Percentiles rank a stretch among this genome's conserved stretches.
phyloP scores from a whole-genome alignment of 2,888 invertebrate species.

The Eupithecia subfuscata region DNA sequence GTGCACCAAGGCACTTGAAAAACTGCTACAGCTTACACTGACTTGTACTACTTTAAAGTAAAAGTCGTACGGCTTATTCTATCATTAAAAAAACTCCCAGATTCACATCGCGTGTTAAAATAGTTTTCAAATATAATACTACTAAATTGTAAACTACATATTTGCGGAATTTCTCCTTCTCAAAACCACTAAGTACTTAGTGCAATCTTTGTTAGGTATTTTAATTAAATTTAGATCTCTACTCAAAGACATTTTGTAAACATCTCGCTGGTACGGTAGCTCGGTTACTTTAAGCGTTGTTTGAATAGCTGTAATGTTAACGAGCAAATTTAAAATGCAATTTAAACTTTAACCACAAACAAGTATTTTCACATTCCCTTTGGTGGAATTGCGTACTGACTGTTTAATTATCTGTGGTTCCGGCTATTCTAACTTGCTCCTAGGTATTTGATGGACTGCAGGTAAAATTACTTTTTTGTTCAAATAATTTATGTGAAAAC shows the following conservation, averaged over 20 bases:
- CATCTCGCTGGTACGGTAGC: constrained; percentile 41
- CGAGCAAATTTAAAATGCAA: constrained; percentile 79
- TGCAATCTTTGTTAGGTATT: constrained; percentile 12
- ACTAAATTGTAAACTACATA: background rate
- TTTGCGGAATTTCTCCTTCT: background rate
- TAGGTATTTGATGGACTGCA: constrained; percentile 47
- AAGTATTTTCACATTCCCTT: constrained; percentile 77
- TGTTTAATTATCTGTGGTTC: constrained; percentile 60
- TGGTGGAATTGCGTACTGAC: constrained; percentile 67
- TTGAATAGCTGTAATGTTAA: constrained; percentile 66
- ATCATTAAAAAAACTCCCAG: no score
- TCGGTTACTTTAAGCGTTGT: constrained; percentile 54
- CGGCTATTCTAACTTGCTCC: constrained; percentile 59
- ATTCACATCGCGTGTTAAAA: no score
- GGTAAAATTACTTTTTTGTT: background rate
- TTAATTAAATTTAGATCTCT: constrained; percentile 16
- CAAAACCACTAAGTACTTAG: background rate
- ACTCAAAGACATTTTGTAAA: constrained; percentile 27
- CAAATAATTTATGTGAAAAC: background rate
- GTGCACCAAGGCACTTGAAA: background rate
- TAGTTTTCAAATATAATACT: background rate
- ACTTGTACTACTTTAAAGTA: background rate
- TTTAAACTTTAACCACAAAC: constrained; percentile 77
- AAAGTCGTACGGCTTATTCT: no score
- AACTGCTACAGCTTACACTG: background rate